Percentiles rank a stretch among this genome's conserved stretches.
Evolutionary conservation across 2,888 invertebrate genomes (phyloP).

Genomic region (Pammene aurita): DNA sequence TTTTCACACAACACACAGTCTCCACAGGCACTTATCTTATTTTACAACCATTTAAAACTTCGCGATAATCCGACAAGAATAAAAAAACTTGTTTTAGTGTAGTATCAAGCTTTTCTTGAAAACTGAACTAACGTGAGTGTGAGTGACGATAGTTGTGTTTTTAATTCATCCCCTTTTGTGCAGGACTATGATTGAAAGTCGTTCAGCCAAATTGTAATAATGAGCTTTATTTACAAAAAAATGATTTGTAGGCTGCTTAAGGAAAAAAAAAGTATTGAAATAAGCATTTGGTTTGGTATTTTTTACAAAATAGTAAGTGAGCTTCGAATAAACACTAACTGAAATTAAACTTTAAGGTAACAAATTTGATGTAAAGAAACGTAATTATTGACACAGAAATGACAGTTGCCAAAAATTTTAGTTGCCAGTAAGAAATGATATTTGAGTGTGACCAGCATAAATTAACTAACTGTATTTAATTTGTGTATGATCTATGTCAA

Average conservation of each 20-base stretch:
- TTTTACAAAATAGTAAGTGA: not conserved
- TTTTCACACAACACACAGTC: conserved; percentile 66
- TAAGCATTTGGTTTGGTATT: no score
- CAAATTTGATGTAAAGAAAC: not conserved
- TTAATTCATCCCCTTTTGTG: conserved; percentile 28
- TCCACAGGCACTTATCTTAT: conserved; percentile 34
- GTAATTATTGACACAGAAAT: not conserved
- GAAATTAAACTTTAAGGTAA: not conserved
- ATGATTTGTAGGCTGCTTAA: not conserved
- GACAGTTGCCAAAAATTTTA: not conserved
- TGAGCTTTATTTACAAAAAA: not conserved
- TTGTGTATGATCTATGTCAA: no score
- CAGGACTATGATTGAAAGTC: not conserved
- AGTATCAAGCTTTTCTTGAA: conserved; percentile 30
- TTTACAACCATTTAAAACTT: conserved; percentile 68
- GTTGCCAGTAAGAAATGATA: conserved; percentile 2
- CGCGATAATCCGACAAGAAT: conserved; percentile 55
- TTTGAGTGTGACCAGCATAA: not conserved
- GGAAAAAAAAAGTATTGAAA: not conserved
- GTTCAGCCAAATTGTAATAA: conserved; percentile 13
- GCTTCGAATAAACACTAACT: not conserved
- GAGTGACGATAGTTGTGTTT: conserved; percentile 33
- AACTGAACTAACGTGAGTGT: conserved; percentile 39
- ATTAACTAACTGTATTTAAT: no score
- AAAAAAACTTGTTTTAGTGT: conserved; percentile 18